phyloP scores from a whole-genome alignment of 2,888 invertebrate genomes.

The Cosmorhoe ocellata region DNA sequence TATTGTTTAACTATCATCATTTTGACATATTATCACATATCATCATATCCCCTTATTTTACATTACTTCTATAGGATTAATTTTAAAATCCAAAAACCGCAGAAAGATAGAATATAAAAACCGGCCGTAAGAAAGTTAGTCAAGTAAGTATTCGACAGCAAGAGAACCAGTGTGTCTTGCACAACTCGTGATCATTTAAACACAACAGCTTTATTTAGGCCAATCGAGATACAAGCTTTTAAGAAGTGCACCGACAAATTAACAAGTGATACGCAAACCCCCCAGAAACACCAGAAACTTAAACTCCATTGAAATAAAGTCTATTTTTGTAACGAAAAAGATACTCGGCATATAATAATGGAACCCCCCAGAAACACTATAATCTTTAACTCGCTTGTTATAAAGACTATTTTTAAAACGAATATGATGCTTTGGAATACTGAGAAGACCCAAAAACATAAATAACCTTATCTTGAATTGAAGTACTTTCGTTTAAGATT shows the following conservation, averaged over 20 bases:
- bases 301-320: slow-evolving; percentile 6
- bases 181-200: slow-evolving; percentile 38
- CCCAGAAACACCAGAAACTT: slow-evolving; percentile 17
- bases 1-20: too few species aligned
- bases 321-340: not conserved
- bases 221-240: slow-evolving; percentile 53
- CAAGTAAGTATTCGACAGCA: slow-evolving; percentile 7
- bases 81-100: too few species aligned
- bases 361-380: slow-evolving; percentile 1
- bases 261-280: slow-evolving; percentile 40
- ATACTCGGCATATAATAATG: not conserved
- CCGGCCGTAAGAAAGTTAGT: too few species aligned
- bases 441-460: slow-evolving; percentile 35
- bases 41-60: too few species aligned
- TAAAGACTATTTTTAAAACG: slow-evolving; percentile 17
- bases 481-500: slow-evolving; percentile 43
- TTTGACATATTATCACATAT: too few species aligned
- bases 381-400: slow-evolving; percentile 16
- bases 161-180: slow-evolving; percentile 9
- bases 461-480: slow-evolving; percentile 43
- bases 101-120: too few species aligned
- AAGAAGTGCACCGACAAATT: slow-evolving; percentile 60
- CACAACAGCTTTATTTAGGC: slow-evolving; percentile 42
- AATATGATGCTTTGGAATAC: slow-evolving; percentile 5
- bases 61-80: too few species aligned